Base-by-base conservation (phyloP, 2,113 vertebrate species). In the Entelurus aequoreus region DNA sequence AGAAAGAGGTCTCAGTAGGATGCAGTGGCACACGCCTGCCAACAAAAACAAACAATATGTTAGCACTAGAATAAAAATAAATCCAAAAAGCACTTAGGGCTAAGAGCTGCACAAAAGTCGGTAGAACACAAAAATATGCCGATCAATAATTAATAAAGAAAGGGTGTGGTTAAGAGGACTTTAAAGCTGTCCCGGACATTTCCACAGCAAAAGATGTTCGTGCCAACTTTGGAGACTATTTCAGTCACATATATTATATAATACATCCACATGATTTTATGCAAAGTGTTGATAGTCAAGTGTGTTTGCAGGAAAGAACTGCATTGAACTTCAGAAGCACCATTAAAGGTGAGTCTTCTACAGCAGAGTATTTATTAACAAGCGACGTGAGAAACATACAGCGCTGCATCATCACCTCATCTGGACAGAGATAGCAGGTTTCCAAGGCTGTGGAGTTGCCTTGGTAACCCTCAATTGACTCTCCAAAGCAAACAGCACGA, bases 391-490 rank as follows among this genome's bases (percentile, higher is more conserved):
- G 56, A 62, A 49, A 55, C 49, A 58, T 37, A 54, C 71, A 66
- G 65, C 73, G 10, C 57, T 47, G 69, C 67, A 70, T 72, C 70
- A 57, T 70, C 62, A 46, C 74, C 80, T 84, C 79, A 84, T 81
- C 78, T 81, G 75, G 76, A 84, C 38, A 28, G 68, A 63, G 83
- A 75, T 73, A 65, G 52, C 73, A 64, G 66, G 71, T 80, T 85
- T 82, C 66, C 75, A 78, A 81, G 79, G 80, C 73, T 79, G 63
- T 66, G 44, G 66, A 15, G 83, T 88, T 84, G 71, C 81, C 80
- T 87, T 86, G 65, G 87, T 81, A 86, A 88, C 85, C 66, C 47
- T 75, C 69, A 70, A 79, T 40, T 47, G 68, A 75, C 72, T 75
- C 69, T 76, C 63, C 49, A 54, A 9, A 4, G n/a, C 71, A 69